Conservation (phyloP, 2,888 invertebrate species). For the Deroplatys truncata region DNA sequence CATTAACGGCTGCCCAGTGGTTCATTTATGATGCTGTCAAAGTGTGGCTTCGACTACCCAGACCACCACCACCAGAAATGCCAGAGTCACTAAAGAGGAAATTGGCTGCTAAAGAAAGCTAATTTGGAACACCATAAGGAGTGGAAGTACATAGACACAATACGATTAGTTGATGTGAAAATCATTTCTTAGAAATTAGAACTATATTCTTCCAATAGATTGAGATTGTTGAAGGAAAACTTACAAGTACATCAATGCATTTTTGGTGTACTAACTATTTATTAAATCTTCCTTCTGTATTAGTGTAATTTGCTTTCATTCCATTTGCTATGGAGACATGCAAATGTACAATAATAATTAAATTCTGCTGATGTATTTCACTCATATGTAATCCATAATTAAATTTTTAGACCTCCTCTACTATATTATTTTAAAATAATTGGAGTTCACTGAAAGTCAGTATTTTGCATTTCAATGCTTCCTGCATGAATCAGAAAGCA, state of each 20-base stretch:
- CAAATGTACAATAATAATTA: background rate
- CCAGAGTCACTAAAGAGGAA: constrained; percentile 84
- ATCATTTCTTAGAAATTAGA: background rate
- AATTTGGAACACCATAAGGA: background rate
- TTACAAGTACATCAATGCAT: background rate
- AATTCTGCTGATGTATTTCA: too few species aligned
- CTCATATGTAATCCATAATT: too few species aligned
- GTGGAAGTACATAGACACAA: background rate
- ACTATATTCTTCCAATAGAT: background rate
- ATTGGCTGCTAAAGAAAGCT: constrained; percentile 40
- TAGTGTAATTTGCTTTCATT: background rate
- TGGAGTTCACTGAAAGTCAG: too few species aligned
- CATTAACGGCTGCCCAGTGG: constrained; percentile 92
- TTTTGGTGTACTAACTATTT: background rate
- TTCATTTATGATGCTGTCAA: constrained; percentile 97
- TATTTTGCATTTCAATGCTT: too few species aligned
- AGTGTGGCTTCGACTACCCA: constrained; percentile 77
- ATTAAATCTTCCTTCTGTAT: background rate
- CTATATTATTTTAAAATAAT: too few species aligned
- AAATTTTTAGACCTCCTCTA: too few species aligned
- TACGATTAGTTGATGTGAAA: background rate
- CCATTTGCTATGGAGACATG: background rate
- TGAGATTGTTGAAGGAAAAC: background rate
- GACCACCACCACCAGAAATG: constrained; percentile 96
- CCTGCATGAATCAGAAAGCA: too few species aligned